phyloP scores from a whole-genome alignment of 2,888 invertebrate genomes.

The Eupithecia tripunctaria region DNA sequence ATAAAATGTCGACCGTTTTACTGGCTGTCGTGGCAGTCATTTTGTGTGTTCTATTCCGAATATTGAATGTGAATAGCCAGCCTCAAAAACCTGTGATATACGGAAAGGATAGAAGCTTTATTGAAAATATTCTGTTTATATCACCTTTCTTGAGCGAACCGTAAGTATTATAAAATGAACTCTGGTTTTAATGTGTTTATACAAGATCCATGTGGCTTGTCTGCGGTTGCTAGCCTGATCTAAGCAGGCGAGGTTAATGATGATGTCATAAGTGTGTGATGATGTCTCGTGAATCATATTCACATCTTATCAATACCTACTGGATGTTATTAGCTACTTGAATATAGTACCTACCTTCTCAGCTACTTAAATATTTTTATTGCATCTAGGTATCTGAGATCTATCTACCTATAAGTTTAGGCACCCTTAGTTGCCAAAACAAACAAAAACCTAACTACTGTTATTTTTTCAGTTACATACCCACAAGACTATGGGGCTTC shows the following conservation, averaged over 20 bases:
- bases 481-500: constrained; percentile 96
- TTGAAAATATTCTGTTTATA: constrained; percentile 91
- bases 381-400: background rate
- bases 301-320: constrained; percentile 27
- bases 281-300: constrained; percentile 42
- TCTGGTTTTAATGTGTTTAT: background rate
- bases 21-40: constrained; percentile 92
- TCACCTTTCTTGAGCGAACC: constrained; percentile 91
- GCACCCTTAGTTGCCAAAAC: constrained; percentile 21
- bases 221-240: constrained; percentile 9
- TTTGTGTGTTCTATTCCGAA: constrained; percentile 92
- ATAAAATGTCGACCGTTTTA: constrained; percentile 90
- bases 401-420: no score
- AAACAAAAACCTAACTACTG: constrained; percentile 14
- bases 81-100: constrained; percentile 91
- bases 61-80: constrained; percentile 93
- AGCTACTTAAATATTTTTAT: background rate
- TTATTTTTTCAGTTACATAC: constrained; percentile 89
- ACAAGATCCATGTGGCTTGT: background rate
- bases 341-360: background rate
- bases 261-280: constrained; percentile 77
- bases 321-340: background rate
- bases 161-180: constrained; percentile 86
- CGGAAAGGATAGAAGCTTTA: constrained; percentile 90
- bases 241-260: constrained; percentile 42